Conservation (phyloP, 2,888 invertebrate species). For the Noctuana brunneofusca region DNA sequence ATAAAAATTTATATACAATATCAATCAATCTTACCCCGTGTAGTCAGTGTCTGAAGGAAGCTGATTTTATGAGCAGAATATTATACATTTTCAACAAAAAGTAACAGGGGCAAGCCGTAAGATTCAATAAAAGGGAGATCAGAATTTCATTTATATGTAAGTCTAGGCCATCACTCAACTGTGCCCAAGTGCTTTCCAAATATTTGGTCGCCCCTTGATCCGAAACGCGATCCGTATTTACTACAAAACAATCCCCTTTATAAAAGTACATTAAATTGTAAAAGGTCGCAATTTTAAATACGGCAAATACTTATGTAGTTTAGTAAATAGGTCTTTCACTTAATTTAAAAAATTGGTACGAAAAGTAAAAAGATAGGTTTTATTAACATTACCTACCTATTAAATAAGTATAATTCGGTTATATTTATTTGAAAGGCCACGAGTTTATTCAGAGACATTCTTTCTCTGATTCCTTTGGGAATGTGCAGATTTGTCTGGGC, state of each 20-base stretch:
- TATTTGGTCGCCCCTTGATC: slow-evolving; percentile 61
- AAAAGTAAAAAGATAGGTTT: no score
- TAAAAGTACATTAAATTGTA: slow-evolving; percentile 15
- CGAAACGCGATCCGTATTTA: slow-evolving; percentile 48
- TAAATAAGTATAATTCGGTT: neutral
- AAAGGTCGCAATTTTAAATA: neutral
- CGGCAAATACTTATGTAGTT: neutral
- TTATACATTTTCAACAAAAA: slow-evolving; percentile 21
- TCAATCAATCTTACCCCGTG: slow-evolving; percentile 6
- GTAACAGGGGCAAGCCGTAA: slow-evolving; percentile 34
- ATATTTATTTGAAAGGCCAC: neutral
- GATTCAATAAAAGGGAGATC: slow-evolving; percentile 32
- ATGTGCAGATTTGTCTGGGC: slow-evolving; percentile 45
- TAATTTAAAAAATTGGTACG: no score
- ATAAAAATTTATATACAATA: neutral
- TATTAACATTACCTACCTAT: neutral
- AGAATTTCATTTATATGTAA: slow-evolving; percentile 56
- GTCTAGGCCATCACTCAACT: slow-evolving; percentile 49
- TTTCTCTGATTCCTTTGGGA: slow-evolving; percentile 18
- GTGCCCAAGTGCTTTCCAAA: slow-evolving; percentile 59
- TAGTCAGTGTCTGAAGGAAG: neutral
- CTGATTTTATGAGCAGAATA: slow-evolving; percentile 2
- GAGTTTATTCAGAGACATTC: neutral
- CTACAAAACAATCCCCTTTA: slow-evolving; percentile 41
- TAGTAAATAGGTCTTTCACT: neutral